Percentiles rank a stretch among this genome's conserved stretches.
These are phyloP conservation scores for Mamestra brassicae DNA, from an alignment of 2,888 invertebrate species.

Conservation along the genomic window DNA sequence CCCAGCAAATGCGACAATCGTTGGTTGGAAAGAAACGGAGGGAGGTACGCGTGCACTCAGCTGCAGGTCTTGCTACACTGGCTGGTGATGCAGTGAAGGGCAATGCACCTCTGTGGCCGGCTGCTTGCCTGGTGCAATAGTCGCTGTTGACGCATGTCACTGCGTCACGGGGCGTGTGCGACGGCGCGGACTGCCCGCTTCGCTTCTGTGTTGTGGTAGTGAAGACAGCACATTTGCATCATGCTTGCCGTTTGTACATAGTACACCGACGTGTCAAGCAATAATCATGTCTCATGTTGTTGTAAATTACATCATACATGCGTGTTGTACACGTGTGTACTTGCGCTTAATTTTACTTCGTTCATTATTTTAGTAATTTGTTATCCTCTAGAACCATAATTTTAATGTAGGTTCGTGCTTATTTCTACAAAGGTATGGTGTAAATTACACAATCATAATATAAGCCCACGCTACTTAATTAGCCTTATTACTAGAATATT, in stretches of 20 bases:
- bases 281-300: slow-evolving; percentile 39
- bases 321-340: slow-evolving; percentile 35
- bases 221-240: slow-evolving; percentile 52
- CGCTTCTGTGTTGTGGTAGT: slow-evolving; percentile 57
- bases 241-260: slow-evolving; percentile 11
- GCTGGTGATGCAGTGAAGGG: slow-evolving; percentile 61
- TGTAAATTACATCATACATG: slow-evolving; percentile 32
- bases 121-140: slow-evolving; percentile 84
- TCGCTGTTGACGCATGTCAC: slow-evolving; percentile 89
- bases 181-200: slow-evolving; percentile 61
- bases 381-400: slow-evolving; percentile 6
- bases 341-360: slow-evolving; percentile 6
- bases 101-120: slow-evolving; percentile 76
- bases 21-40: slow-evolving; percentile 52
- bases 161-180: slow-evolving; percentile 87
- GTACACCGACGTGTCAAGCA: slow-evolving; percentile 29
- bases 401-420: neutral
- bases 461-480: slow-evolving; percentile 22
- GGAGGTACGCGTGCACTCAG: slow-evolving; percentile 52
- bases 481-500: slow-evolving; percentile 10
- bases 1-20: slow-evolving; percentile 32
- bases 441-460: neutral
- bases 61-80: slow-evolving; percentile 49
- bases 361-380: neutral
- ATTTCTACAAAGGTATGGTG: neutral